Evolutionary conservation across 64 coral and sea anemone species (phyloP).

Genomic region (Dendrophyllia cribrosa): DNA sequence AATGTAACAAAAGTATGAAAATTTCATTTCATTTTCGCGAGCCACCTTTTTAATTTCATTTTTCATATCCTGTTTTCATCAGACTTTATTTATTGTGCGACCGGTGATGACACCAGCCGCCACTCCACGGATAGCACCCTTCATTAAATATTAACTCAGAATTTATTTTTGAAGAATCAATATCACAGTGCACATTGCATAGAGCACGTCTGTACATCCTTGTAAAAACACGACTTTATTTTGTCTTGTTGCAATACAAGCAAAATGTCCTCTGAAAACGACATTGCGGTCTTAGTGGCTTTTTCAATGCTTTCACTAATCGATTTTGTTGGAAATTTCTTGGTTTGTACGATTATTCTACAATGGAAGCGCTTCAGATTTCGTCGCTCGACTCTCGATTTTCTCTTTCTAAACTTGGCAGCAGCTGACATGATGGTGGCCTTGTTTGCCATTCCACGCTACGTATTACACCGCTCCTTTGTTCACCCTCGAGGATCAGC

Average conservation of each 20-base stretch:
- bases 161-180: background rate
- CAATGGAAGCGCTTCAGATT: slow-evolving; percentile 23
- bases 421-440: slow-evolving; percentile 10
- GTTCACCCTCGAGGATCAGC: background rate
- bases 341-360: slow-evolving; percentile 33
- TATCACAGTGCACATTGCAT: too few relatives aligned
- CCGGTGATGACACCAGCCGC: background rate
- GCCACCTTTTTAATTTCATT: background rate
- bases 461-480: background rate
- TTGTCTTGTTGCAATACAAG: too few relatives aligned
- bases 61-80: background rate
- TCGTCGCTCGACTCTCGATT: slow-evolving; percentile 37
- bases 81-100: background rate
- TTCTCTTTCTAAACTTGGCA: slow-evolving; percentile 36
- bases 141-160: slow-evolving; percentile 14
- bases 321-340: slow-evolving; percentile 31
- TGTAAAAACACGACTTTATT: too few relatives aligned
- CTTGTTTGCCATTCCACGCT: slow-evolving; percentile 34
- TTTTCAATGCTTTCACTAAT: background rate
- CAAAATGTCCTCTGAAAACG: slow-evolving; percentile 9
- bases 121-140: background rate
- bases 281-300: background rate
- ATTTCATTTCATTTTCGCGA: too few relatives aligned
- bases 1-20: too few relatives aligned
- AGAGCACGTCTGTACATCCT: background rate